These are phyloP conservation scores for Ceraclea dissimilis DNA, from an alignment of 2,888 invertebrate species.

Conservation along the genomic window DNA sequence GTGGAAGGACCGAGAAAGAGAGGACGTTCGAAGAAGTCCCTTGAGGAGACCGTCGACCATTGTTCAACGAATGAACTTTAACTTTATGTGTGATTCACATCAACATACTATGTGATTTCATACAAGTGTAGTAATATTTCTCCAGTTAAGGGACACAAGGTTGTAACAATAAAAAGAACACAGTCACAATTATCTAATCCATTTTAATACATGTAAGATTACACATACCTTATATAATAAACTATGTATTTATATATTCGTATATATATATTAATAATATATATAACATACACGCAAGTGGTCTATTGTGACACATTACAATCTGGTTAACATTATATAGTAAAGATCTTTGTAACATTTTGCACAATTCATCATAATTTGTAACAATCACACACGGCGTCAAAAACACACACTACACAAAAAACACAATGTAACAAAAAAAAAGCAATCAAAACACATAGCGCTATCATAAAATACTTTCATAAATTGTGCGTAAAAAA, in stretches of 20 bases:
- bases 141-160: no score
- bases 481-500: no score
- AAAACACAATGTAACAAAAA: background rate
- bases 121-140: no score
- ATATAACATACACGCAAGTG: slow-evolving; percentile 25
- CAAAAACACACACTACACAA: background rate
- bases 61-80: no score
- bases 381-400: background rate
- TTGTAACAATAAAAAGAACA: slow-evolving; percentile 9
- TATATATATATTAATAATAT: slow-evolving; percentile 3
- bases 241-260: slow-evolving; percentile 19
- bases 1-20: no score
- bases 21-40: no score
- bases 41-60: no score
- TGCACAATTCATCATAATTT: no score
- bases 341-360: no score
- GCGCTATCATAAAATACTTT: no score
- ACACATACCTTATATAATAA: slow-evolving; percentile 25
- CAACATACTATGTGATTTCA: no score
- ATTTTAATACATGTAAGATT: slow-evolving; percentile 26
- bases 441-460: background rate
- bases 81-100: no score
- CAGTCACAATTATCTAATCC: slow-evolving; percentile 24
- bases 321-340: background rate
- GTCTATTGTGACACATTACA: slow-evolving; percentile 14